These are phyloP conservation scores for Hemicentrotus pulcherrimus DNA, from an alignment of 35 echinoderm and acorn worm species.

Conservation along the genomic window DNA sequence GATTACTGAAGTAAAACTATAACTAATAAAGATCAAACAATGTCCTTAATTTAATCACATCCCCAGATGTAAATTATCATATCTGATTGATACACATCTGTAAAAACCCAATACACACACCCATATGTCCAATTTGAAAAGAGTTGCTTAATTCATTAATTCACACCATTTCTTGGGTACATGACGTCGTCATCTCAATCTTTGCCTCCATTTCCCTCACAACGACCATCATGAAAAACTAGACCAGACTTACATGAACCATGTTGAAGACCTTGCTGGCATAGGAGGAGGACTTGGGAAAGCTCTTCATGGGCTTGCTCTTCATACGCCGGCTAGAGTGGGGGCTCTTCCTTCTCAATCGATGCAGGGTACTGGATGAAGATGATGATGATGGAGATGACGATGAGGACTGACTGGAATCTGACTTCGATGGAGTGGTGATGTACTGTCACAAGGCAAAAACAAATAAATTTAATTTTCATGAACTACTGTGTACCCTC, in stretches of 20 bases:
- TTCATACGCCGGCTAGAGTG: conserved; percentile 7
- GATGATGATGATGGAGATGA: neutral
- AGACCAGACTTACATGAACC: neutral
- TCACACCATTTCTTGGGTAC: neutral
- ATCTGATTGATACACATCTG: no score
- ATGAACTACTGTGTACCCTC: neutral
- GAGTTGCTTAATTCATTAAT: no score
- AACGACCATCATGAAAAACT: neutral
- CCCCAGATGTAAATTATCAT: no score
- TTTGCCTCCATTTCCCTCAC: neutral
- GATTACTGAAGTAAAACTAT: no score
- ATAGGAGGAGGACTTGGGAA: neutral
- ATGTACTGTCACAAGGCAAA: conserved; percentile 65
- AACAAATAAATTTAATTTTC: neutral
- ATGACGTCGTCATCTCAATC: neutral
- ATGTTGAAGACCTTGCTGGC: conserved; percentile 37
- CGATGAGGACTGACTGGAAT: neutral
- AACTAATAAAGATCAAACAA: no score
- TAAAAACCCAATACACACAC: no score
- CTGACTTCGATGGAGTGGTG: conserved; percentile 77
- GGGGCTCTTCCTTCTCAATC: conserved; percentile 6
- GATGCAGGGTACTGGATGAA: neutral
- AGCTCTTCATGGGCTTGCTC: neutral
- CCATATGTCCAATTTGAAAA: no score
- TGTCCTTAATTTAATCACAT: no score